Conservation (phyloP, 2,797 vertebrate genomes). For the Chloroceryle amazona region DNA sequence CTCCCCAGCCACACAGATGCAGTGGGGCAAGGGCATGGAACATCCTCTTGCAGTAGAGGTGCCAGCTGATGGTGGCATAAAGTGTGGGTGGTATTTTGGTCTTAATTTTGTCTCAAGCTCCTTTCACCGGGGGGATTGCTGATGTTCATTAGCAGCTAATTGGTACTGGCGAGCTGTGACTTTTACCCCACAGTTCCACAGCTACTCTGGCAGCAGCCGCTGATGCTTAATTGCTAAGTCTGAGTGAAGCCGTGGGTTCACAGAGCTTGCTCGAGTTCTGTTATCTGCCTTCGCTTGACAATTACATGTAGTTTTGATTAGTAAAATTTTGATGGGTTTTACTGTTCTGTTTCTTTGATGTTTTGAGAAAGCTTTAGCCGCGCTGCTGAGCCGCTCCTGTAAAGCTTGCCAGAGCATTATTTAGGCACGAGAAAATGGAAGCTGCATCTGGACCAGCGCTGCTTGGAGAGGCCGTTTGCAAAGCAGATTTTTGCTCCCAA, state of each 20-base stretch:
- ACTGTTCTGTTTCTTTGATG: slow-evolving; percentile 61
- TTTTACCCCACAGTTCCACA: slow-evolving; percentile 15
- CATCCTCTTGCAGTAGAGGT: not conserved
- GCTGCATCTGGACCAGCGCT: not conserved
- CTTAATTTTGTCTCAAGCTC: slow-evolving; percentile 1
- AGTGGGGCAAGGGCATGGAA: not conserved
- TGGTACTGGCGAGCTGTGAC: slow-evolving; percentile 57
- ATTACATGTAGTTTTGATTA: slow-evolving; percentile 67
- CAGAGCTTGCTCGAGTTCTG: slow-evolving; percentile 24
- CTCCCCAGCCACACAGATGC: not conserved
- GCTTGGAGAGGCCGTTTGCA: not conserved
- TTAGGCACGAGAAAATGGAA: not conserved
- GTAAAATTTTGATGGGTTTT: slow-evolving; percentile 66
- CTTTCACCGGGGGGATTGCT: slow-evolving; percentile 18
- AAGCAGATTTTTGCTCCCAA: not conserved
- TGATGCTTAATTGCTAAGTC: slow-evolving; percentile 64
- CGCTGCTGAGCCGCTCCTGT: not conserved
- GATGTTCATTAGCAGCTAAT: slow-evolving; percentile 72
- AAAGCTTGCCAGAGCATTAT: not conserved
- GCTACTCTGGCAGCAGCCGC: slow-evolving; percentile 29
- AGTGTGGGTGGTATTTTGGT: slow-evolving; percentile 19
- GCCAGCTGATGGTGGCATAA: not conserved
- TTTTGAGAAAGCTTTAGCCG: slow-evolving; percentile 48
- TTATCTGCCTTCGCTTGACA: slow-evolving; percentile 60
- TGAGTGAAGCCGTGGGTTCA: slow-evolving; percentile 60